Evolutionary conservation across 2,888 invertebrate genomes (phyloP), one percentile per base, ranked within the genome.

Genomic region (Trissolcus brochymenae): DNA sequence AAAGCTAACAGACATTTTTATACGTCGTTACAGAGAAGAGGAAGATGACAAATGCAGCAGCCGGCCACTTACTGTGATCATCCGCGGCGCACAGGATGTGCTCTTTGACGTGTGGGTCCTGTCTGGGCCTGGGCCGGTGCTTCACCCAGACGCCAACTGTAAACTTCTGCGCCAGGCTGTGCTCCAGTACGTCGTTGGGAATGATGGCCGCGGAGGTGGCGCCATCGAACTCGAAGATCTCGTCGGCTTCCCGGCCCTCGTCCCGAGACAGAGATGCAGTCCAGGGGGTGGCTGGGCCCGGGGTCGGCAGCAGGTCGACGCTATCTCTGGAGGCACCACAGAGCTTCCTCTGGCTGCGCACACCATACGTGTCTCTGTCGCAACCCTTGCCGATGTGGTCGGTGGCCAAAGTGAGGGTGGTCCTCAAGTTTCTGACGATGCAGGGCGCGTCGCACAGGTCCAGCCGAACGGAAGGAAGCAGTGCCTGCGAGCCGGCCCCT

Each of bases 31-130:
- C 65, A 43, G 29, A 19, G 49, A 65, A 61, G 49, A 50, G 49
- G 50, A n/a, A n/a, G 50, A 56, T 56, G 65, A 56, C 46, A 64
- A 64, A 55, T 64, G 17, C 46, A 1, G 1, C 16, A 1, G 14
- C 6, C 46, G 4, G 6, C 16, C 17, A 51, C 95, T 93, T 85
- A 97, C 98, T 97, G 88, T 98, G 98, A 87, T 98, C 98, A 90
- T 99, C 99, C 25, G 98, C 97, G 84, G 96, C 95, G 89, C 99
- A 99, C 54, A 99, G 90, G 83, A 99, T 94, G 86, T 99, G 98
- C 87, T 99, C 99, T 90, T 99, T 99, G 81, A 94, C 91, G 87
- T 96, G 97, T 84, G 96, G 96, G 89, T 97, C 96, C 81, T 93
- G 92, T 82, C 94, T 93, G 0, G 93, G 92, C 50, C 94, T 92